phyloP scores from a whole-genome alignment of 92 coral and sea anemone genomes.

The Phenganax subtilis region DNA sequence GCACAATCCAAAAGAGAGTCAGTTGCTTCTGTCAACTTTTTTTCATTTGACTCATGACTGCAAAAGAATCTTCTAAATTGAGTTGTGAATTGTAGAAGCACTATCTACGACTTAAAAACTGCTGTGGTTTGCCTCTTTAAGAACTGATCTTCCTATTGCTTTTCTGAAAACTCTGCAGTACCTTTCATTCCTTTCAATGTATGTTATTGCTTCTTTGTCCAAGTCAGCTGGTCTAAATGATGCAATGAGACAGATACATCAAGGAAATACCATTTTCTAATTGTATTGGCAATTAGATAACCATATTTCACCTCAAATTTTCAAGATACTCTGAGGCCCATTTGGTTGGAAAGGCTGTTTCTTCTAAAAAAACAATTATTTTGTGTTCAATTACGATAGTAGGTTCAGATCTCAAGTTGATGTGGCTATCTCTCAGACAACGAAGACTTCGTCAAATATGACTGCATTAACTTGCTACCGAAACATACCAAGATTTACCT shows the following conservation, averaged over 20 bases:
- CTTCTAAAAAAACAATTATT: neutral
- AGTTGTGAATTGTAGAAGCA: too few relatives aligned
- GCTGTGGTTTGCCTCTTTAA: too few relatives aligned
- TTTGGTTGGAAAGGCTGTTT: conserved; percentile 50
- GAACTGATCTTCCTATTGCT: too few relatives aligned
- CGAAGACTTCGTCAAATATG: too few relatives aligned
- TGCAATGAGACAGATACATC: neutral
- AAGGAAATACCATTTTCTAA: neutral
- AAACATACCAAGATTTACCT: neutral
- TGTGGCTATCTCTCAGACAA: too few relatives aligned
- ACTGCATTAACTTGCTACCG: too few relatives aligned
- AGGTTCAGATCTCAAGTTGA: too few relatives aligned
- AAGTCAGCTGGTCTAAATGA: neutral
- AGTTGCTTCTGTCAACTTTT: conserved; percentile 68
- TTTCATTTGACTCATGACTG: conserved; percentile 2
- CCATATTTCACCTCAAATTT: conserved; percentile 62
- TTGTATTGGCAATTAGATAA: neutral
- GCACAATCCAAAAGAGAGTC: conserved; percentile 75
- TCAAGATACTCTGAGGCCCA: conserved; percentile 97
- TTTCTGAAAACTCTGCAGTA: neutral
- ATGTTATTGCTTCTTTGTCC: conserved; percentile 46
- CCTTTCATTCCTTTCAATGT: conserved; percentile 46
- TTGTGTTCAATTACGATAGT: too few relatives aligned
- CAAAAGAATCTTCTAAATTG: too few relatives aligned
- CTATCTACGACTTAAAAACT: too few relatives aligned